Evolutionary conservation across 1,140 invertebrate species (phyloP).

Genomic region (Anadara kagoshimensis): DNA sequence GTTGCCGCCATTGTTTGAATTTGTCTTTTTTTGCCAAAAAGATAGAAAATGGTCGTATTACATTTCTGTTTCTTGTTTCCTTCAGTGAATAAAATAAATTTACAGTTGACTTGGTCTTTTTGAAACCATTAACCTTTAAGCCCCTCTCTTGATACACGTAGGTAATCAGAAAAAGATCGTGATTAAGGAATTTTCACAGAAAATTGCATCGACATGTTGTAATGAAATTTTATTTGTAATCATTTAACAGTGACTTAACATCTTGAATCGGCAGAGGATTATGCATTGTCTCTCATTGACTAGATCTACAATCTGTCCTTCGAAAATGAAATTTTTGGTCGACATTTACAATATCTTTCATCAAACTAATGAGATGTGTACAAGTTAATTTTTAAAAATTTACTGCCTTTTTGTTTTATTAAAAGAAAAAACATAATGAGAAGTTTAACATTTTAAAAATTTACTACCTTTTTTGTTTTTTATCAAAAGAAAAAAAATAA

Average conservation of each 20-base stretch:
- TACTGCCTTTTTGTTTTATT: too few relatives aligned
- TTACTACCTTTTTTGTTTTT: too few relatives aligned
- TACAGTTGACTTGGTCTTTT: conserved; percentile 30
- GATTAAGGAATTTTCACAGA: conserved; percentile 20
- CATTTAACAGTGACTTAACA: conserved; percentile 13
- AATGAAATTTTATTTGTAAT: conserved; percentile 18
- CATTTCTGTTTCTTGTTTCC: conserved; percentile 34
- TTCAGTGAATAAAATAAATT: conserved; percentile 28
- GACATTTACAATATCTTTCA: too few relatives aligned
- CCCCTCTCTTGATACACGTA: conserved; percentile 12
- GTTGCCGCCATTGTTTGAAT: conserved; percentile 23
- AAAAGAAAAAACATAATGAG: too few relatives aligned
- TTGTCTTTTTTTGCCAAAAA: conserved; percentile 14
- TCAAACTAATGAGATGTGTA: too few relatives aligned
- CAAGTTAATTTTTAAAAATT: too few relatives aligned
- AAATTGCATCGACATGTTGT: conserved; percentile 17
- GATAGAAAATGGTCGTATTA: conserved; percentile 24
- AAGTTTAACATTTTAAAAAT: too few relatives aligned
- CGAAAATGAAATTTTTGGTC: too few relatives aligned
- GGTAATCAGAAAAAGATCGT: conserved; percentile 8
- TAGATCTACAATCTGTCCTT: too few relatives aligned
- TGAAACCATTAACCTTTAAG: conserved; percentile 7
- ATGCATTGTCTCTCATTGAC: conserved; percentile 5
- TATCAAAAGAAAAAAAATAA: too few relatives aligned
- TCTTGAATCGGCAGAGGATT: conserved; percentile 10